These are phyloP conservation scores for Orientallactaga sibirica DNA, from an alignment of 2,797 vertebrate species.

Conservation along the genomic window DNA sequence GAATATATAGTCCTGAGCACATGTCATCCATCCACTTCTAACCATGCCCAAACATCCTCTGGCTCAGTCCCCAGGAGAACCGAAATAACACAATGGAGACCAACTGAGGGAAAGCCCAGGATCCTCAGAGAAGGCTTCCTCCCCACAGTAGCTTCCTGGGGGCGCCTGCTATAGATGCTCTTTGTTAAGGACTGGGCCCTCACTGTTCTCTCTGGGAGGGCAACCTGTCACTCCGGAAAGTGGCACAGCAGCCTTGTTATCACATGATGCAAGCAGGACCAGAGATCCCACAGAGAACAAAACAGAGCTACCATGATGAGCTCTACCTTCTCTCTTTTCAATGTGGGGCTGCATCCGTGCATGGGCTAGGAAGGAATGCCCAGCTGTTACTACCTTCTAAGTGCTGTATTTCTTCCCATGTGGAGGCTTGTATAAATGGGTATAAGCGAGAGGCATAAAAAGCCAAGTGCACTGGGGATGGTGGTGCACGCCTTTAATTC, in stretches of 20 bases:
- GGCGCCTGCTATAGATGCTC: constrained; percentile 1
- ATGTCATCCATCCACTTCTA: neutral
- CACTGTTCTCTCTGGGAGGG: constrained; percentile 62
- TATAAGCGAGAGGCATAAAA: neutral
- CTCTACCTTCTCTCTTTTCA: neutral
- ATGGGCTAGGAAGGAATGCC: neutral
- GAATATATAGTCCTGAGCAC: constrained; percentile 22
- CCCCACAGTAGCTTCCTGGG: constrained; percentile 28
- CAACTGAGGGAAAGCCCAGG: neutral
- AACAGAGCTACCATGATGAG: neutral
- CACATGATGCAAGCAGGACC: neutral
- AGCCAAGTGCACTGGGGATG: neutral
- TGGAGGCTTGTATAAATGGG: neutral
- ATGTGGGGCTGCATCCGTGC: neutral
- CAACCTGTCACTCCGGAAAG: constrained; percentile 66
- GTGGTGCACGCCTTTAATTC: neutral
- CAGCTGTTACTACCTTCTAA: neutral
- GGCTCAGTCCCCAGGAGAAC: neutral
- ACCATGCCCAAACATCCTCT: constrained; percentile 10
- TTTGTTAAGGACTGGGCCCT: constrained; percentile 57
- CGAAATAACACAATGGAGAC: neutral
- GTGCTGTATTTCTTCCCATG: neutral
- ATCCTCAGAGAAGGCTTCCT: neutral
- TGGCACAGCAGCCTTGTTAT: neutral
- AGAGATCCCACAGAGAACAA: constrained; percentile 4